A percentile compares a stretch with the other conserved stretches of the same genome.
phyloP scores from a whole-genome alignment of 2,113 vertebrate species.

The Heterotis niloticus region DNA sequence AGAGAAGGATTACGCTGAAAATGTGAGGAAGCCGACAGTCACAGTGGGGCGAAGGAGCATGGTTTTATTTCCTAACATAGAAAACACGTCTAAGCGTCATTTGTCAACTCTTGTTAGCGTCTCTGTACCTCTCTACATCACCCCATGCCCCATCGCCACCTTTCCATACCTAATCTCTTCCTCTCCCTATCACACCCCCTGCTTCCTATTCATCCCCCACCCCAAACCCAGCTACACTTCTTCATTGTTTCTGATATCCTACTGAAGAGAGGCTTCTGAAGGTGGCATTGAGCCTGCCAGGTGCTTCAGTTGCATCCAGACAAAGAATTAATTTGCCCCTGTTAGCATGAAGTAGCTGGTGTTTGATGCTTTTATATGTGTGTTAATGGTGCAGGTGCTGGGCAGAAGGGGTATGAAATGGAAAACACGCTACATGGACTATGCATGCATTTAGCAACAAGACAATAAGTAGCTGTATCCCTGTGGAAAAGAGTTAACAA shows the following conservation, averaged over 20 bases:
- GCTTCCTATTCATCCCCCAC: no score
- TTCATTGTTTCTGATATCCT: neutral
- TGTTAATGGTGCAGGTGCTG: no score
- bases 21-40: no score
- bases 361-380: no score
- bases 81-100: neutral
- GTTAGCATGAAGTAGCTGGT: neutral
- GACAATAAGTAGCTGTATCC: no score
- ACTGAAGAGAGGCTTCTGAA: neutral
- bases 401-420: no score
- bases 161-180: neutral
- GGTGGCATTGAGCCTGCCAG: neutral
- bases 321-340: neutral
- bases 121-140: neutral
- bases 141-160: neutral
- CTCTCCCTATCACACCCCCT: neutral
- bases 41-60: no score
- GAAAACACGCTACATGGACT: no score
- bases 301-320: neutral
- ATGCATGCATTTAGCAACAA: no score
- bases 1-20: no score
- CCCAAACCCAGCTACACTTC: neutral
- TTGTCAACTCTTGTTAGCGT: neutral
- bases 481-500: no score
- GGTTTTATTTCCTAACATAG: no score